Conservation (phyloP, 2,113 vertebrate species). For the Hiodon alosoides region DNA sequence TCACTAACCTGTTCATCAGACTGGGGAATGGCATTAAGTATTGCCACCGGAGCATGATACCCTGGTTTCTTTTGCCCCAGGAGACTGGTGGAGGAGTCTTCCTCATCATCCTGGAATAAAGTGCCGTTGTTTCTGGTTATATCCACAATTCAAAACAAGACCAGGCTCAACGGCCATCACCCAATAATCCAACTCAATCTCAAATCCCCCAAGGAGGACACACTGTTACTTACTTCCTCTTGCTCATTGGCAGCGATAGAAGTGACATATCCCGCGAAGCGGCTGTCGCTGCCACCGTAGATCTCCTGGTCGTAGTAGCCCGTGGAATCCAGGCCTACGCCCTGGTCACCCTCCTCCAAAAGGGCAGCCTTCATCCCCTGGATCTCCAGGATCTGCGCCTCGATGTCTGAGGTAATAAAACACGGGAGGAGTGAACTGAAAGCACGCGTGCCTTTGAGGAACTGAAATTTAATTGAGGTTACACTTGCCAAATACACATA, state of each 20-base stretch:
- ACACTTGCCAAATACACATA: too few relatives aligned
- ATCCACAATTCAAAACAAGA: neutral
- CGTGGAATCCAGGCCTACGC: conserved; percentile 93
- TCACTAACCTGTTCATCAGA: conserved; percentile 85
- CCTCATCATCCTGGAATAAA: conserved; percentile 83
- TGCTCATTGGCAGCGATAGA: conserved; percentile 96
- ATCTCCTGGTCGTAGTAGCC: conserved; percentile 97
- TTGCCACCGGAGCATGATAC: conserved; percentile 92
- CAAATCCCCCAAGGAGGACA: too few relatives aligned
- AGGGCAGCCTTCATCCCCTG: conserved; percentile 92
- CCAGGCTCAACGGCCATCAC: too few relatives aligned
- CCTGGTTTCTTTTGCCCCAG: conserved; percentile 95
- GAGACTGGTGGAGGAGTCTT: conserved; percentile 86
- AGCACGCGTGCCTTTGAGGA: too few relatives aligned
- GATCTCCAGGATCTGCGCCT: conserved; percentile 97
- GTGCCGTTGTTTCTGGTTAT: conserved; percentile 35
- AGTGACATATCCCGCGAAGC: conserved; percentile 94
- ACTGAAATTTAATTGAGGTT: too few relatives aligned
- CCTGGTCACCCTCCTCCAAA: conserved; percentile 78
- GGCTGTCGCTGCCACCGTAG: conserved; percentile 93
- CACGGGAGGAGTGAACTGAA: too few relatives aligned
- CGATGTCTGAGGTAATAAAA: conserved; percentile 72
- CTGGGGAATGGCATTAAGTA: conserved; percentile 95
- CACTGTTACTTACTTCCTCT: conserved; percentile 76
- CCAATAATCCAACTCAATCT: too few relatives aligned